Percentiles rank a stretch among this genome's conserved stretches.
Conservation (phyloP, 2,113 vertebrate species). For the Sphaerodactylus townsendi region DNA sequence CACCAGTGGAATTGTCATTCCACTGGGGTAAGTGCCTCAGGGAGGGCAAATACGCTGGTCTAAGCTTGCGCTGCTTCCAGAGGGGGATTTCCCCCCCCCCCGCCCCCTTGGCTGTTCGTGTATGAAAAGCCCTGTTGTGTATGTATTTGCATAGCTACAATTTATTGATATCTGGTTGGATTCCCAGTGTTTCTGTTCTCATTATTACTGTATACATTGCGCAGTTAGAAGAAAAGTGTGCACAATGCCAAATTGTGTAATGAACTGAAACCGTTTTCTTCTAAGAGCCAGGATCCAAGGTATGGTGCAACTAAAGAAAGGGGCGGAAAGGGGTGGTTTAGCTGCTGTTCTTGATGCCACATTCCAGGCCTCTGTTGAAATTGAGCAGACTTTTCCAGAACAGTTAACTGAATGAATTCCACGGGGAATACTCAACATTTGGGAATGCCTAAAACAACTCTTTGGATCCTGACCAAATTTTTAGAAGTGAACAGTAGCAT, state of each 20-base stretch:
- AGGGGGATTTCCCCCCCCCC: too few species aligned
- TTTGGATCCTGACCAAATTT: background rate
- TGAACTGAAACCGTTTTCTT: background rate
- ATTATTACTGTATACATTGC: background rate
- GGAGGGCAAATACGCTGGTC: too few species aligned
- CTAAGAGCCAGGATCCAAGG: background rate
- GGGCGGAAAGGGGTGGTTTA: background rate
- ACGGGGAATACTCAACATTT: background rate
- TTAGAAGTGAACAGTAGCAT: fast-evolving
- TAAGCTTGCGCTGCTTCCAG: too few species aligned
- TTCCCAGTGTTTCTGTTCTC: background rate
- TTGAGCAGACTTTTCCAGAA: background rate
- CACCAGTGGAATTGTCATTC: too few species aligned
- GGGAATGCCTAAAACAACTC: background rate
- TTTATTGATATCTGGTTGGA: background rate
- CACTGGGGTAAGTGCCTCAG: too few species aligned
- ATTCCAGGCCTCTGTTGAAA: background rate
- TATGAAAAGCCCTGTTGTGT: background rate
- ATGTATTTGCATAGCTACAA: background rate
- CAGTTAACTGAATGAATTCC: background rate
- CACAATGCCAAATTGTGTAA: background rate
- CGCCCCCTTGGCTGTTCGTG: background rate
- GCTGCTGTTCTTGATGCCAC: background rate
- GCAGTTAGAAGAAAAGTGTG: background rate
- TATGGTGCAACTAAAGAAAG: background rate